Conservation (phyloP, 2,797 vertebrate genomes). For the Eulemur mongoz region DNA sequence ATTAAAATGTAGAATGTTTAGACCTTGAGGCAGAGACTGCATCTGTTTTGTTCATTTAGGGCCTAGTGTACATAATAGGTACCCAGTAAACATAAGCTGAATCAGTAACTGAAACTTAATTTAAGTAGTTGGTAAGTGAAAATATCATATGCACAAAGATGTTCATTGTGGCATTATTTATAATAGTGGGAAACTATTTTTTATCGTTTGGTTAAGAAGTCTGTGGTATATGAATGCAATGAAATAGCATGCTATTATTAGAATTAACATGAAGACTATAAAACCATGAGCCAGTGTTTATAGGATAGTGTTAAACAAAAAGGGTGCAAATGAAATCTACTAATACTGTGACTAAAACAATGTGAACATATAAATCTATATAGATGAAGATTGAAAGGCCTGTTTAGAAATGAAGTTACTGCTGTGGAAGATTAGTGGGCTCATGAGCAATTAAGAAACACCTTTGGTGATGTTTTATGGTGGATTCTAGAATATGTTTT, state of each 20-base stretch:
- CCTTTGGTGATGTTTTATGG: not conserved
- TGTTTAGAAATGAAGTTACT: not conserved
- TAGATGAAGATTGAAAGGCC: not conserved
- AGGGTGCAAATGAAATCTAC: not conserved
- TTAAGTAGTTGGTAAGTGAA: not conserved
- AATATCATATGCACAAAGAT: not conserved
- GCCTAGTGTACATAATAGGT: not conserved
- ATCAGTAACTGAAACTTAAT: not conserved
- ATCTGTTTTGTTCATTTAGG: not conserved
- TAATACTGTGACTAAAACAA: not conserved
- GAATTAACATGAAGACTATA: not conserved
- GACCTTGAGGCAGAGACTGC: not conserved
- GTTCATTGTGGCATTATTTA: not conserved
- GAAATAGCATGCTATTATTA: not conserved
- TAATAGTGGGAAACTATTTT: not conserved
- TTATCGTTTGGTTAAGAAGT: not conserved
- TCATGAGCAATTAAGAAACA: not conserved
- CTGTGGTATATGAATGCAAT: not conserved
- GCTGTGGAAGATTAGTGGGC: not conserved
- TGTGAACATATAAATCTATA: not conserved
- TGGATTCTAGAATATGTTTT: not conserved
- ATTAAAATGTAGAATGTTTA: not conserved
- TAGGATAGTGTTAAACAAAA: not conserved
- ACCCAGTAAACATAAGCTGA: not conserved
- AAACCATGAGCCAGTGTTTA: not conserved